These are phyloP conservation scores for Laticauda laticaudata DNA, from an alignment of 2,113 vertebrate genomes.

Conservation along the genomic window DNA sequence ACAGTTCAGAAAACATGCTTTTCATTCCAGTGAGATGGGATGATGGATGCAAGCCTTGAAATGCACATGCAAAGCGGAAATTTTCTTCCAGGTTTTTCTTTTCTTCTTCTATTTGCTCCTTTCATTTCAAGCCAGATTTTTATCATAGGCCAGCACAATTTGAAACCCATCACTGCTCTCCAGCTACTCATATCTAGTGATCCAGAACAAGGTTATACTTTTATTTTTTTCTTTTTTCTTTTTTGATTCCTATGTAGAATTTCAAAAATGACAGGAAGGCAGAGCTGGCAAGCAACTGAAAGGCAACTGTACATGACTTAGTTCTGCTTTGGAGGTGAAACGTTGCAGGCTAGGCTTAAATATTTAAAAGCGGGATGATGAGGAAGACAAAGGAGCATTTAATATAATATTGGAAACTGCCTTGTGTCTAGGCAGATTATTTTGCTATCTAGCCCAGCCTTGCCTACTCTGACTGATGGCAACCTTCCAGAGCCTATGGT, in stretches of 20 bases:
- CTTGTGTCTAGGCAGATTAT: not conserved
- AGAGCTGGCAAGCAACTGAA: not conserved
- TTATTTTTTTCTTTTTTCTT: not conserved
- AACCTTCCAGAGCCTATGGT: not conserved
- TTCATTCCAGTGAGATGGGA: not conserved
- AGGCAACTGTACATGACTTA: not conserved
- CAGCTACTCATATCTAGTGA: not conserved
- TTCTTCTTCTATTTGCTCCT: not conserved
- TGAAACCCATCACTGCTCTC: not conserved
- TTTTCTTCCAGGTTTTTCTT: not conserved
- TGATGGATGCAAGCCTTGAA: not conserved
- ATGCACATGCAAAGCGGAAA: not conserved
- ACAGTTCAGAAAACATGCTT: not conserved
- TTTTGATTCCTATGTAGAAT: not conserved
- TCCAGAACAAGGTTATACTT: not conserved
- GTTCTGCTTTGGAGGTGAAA: not conserved
- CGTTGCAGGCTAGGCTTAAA: not conserved
- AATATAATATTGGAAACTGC: not conserved
- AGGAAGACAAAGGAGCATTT: not conserved
- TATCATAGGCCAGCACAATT: not conserved
- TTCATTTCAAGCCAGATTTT: not conserved
- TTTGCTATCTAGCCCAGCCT: not conserved
- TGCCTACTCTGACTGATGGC: not conserved
- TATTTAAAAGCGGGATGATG: not conserved
- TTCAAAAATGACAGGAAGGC: not conserved